Percentiles rank a stretch among this genome's conserved stretches.
phyloP scores from a whole-genome alignment of 2,113 vertebrate genomes.

The Patagioenas fasciata region DNA sequence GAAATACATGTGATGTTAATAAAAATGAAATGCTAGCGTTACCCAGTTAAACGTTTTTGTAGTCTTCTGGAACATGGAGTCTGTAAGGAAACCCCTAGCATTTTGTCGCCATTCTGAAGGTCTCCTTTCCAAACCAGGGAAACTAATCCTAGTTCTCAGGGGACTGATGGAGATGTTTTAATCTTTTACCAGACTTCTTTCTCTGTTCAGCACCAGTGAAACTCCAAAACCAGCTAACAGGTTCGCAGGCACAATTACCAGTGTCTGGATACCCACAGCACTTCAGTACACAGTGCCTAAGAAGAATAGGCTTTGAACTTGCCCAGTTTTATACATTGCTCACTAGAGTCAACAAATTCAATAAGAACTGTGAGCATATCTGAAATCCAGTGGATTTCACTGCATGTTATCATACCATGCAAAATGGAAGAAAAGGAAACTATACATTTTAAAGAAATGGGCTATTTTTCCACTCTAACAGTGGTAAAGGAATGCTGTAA shows the following conservation, averaged over 20 bases:
- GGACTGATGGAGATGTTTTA: background rate
- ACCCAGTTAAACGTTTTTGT: background rate
- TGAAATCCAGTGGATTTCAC: background rate
- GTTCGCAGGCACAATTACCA: background rate
- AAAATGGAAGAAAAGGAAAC: background rate
- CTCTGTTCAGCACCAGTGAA: background rate
- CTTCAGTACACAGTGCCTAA: accelerated
- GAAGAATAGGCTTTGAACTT: background rate
- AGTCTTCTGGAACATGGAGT: background rate
- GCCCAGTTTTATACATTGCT: background rate
- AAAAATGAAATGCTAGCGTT: background rate
- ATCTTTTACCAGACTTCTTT: background rate
- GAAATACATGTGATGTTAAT: background rate
- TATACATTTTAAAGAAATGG: background rate
- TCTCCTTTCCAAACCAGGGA: background rate
- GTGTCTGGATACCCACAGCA: background rate
- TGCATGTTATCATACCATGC: background rate
- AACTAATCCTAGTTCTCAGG: background rate
- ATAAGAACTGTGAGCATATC: background rate
- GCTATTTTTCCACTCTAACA: background rate
- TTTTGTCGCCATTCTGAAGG: background rate
- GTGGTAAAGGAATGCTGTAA: background rate
- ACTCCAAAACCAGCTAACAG: background rate
- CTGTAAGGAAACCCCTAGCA: background rate
- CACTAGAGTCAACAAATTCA: background rate